These are phyloP conservation scores for Vimba vimba DNA, from an alignment of 2,113 vertebrate species.

Conservation along the genomic window DNA sequence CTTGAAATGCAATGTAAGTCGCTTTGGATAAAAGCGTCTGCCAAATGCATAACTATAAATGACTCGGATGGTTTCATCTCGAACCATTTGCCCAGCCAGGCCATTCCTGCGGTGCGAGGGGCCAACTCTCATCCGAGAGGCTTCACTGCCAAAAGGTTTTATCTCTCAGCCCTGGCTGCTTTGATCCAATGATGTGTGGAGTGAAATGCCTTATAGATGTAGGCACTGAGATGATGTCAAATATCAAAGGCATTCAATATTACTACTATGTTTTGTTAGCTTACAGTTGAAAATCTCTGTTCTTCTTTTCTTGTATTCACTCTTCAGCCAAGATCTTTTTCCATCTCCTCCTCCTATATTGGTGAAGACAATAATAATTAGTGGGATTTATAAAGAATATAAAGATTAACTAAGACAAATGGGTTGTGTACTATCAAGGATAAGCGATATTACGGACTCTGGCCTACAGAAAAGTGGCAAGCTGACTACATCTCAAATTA, in stretches of 20 bases:
- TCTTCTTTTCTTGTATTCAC: not conserved
- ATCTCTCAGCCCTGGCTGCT: slow-evolving; percentile 18
- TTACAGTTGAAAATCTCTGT: not conserved
- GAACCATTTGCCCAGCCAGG: slow-evolving; percentile 18
- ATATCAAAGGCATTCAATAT: slow-evolving; percentile 12
- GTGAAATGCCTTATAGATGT: slow-evolving; percentile 18
- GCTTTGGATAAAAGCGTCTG: no score
- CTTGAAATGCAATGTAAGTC: no score
- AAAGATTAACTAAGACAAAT: not conserved
- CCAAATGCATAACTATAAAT: no score
- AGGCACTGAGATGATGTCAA: not conserved
- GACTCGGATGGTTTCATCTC: not conserved
- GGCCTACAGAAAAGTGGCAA: not conserved
- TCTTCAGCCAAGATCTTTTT: not conserved
- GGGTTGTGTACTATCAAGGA: not conserved
- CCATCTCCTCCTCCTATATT: not conserved
- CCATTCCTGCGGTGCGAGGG: slow-evolving; percentile 24
- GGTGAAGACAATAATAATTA: not conserved
- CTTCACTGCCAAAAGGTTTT: slow-evolving; percentile 9
- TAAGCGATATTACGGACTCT: not conserved
- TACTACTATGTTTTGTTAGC: not conserved
- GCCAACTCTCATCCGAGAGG: slow-evolving; percentile 7
- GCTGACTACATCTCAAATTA: slow-evolving; percentile 61
- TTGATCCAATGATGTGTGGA: not conserved
- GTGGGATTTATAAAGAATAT: not conserved